phyloP scores from a whole-genome alignment of 92 coral and sea anemone genomes.

The Palythoa grandis region DNA sequence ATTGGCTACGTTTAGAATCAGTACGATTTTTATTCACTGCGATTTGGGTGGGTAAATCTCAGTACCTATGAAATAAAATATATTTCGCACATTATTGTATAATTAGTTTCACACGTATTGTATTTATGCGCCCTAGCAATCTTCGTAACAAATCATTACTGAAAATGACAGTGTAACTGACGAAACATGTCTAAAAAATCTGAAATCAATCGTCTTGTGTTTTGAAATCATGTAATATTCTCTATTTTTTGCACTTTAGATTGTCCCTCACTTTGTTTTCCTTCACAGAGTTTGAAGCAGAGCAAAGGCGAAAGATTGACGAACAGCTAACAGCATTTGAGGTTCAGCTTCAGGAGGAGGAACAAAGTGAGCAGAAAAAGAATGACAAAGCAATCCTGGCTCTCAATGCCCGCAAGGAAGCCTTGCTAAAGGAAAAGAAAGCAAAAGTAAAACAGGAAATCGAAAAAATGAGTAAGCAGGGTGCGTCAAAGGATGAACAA shows the following conservation, averaged over 20 bases:
- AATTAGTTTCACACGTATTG: too few relatives aligned
- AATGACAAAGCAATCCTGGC: slow-evolving; percentile 94
- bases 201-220: too few relatives aligned
- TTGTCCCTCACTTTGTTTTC: background rate
- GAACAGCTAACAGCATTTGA: slow-evolving; percentile 77
- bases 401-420: slow-evolving; percentile 93
- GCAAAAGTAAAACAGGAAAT: slow-evolving; percentile 93
- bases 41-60: too few relatives aligned
- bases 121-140: too few relatives aligned
- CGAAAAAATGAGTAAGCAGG: slow-evolving; percentile 88
- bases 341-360: slow-evolving; percentile 74
- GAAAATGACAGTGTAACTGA: too few relatives aligned
- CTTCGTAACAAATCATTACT: too few relatives aligned
- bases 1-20: too few relatives aligned
- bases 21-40: too few relatives aligned
- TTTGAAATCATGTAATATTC: background rate
- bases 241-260: background rate
- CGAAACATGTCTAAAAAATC: too few relatives aligned
- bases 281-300: slow-evolving; percentile 56
- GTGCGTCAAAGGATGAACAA: slow-evolving; percentile 89
- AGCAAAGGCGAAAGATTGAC: slow-evolving; percentile 52
- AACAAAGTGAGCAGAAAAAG: slow-evolving; percentile 90
- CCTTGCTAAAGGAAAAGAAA: slow-evolving; percentile 92
- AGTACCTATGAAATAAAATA: too few relatives aligned
- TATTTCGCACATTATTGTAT: too few relatives aligned